A percentile compares a stretch with the other conserved stretches of the same genome.
Conservation (phyloP, 2,113 vertebrate genomes). For the Oncorhynchus mykiss region DNA sequence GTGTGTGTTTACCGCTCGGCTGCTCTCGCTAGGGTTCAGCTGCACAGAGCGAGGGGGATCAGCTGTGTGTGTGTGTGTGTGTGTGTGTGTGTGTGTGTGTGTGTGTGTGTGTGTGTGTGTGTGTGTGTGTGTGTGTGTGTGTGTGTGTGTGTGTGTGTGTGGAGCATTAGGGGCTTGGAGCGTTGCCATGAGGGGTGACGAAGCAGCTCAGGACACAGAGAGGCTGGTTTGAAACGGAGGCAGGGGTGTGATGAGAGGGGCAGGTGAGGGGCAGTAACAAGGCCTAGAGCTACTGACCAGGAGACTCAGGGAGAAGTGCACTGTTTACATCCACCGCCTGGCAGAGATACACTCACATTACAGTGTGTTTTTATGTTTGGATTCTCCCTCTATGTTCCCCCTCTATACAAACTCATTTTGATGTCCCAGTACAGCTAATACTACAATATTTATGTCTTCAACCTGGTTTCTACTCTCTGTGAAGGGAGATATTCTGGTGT, state of each 20-base stretch:
- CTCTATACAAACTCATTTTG: too few species aligned
- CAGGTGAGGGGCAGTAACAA: background rate
- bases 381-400: too few species aligned
- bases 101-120: background rate
- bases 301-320: background rate
- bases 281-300: too few species aligned
- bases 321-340: background rate
- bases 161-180: background rate
- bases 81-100: background rate
- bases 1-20: too few species aligned
- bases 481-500: slow-evolving; percentile 1
- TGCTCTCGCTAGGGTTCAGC: background rate
- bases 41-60: background rate
- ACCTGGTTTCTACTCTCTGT: background rate
- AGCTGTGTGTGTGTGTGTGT: slow-evolving; percentile 1
- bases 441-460: background rate
- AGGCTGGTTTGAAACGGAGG: background rate
- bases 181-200: background rate
- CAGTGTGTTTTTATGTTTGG: too few species aligned
- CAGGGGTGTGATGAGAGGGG: background rate
- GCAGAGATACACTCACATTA: background rate
- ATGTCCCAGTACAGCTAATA: background rate
- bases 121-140: background rate
- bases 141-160: background rate
- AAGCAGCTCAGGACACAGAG: background rate